Conservation (phyloP, 2,797 vertebrate species). For the Thamnophis elegans region DNA sequence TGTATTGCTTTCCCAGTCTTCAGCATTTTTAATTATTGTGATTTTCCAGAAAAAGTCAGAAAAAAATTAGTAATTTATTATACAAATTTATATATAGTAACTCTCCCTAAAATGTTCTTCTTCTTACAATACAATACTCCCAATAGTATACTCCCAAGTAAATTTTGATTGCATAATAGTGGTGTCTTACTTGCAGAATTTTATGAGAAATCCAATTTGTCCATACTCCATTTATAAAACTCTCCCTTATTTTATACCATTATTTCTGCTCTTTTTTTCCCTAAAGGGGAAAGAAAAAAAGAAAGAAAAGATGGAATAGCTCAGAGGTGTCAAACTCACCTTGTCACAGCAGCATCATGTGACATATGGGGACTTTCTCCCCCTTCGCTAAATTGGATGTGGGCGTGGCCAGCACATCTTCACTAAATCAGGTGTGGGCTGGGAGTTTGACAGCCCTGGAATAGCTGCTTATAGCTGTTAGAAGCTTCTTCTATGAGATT, state of each 20-base stretch:
- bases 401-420: no score
- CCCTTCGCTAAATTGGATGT: no score
- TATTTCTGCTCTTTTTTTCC: neutral
- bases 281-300: neutral
- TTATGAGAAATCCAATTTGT: neutral
- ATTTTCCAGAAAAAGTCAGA: neutral
- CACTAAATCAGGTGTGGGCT: no score
- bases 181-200: neutral
- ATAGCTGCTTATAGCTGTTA: neutral
- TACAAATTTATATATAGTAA: no score
- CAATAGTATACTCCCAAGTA: neutral
- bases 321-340: no score
- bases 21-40: neutral
- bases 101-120: no score
- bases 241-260: neutral
- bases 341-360: no score
- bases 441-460: neutral
- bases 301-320: neutral
- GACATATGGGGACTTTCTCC: no score
- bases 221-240: neutral
- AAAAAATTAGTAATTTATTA: no score
- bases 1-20: neutral
- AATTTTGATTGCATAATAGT: neutral
- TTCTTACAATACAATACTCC: no score
- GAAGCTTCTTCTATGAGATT: neutral